A percentile compares a stretch with the other conserved stretches of the same genome.
Evolutionary conservation across 92 coral and sea anemone genomes (phyloP).

Genomic region (Palythoa grandis): DNA sequence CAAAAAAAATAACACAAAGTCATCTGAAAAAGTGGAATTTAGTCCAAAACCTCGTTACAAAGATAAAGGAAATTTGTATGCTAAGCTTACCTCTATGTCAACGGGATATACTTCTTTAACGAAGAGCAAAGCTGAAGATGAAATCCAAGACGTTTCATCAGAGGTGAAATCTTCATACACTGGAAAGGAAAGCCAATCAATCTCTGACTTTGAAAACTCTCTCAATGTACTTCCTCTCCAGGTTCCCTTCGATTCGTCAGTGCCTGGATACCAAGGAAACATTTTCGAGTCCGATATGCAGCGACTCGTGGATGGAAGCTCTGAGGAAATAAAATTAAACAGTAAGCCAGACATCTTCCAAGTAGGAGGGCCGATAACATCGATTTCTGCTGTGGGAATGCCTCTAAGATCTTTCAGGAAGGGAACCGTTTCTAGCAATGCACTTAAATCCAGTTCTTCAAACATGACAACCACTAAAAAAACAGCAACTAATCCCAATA

Average conservation of each 20-base stretch:
- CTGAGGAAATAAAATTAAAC: conserved; percentile 11
- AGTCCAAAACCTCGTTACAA: background rate
- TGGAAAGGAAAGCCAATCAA: conserved; percentile 1
- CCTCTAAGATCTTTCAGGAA: conserved; percentile 1
- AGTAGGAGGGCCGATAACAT: conserved; percentile 33
- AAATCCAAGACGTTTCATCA: too few species aligned
- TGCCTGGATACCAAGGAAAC: conserved; percentile 12
- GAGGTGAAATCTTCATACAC: conserved; percentile 6
- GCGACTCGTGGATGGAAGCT: conserved; percentile 4
- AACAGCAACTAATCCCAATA: too few species aligned
- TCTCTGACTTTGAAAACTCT: background rate
- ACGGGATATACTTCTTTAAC: background rate
- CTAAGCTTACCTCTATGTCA: background rate
- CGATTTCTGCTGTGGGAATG: conserved; percentile 37
- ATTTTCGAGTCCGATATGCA: background rate
- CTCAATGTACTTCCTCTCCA: background rate
- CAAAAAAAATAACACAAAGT: background rate
- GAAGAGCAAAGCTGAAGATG: too few species aligned
- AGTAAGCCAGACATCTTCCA: background rate
- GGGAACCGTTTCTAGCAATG: background rate
- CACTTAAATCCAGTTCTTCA: background rate
- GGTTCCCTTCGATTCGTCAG: background rate
- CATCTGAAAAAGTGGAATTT: background rate
- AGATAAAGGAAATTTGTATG: conserved; percentile 5
- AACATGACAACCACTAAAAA: background rate